Conservation (phyloP, 2,888 invertebrate species). For the Drosophila stalkeri region DNA sequence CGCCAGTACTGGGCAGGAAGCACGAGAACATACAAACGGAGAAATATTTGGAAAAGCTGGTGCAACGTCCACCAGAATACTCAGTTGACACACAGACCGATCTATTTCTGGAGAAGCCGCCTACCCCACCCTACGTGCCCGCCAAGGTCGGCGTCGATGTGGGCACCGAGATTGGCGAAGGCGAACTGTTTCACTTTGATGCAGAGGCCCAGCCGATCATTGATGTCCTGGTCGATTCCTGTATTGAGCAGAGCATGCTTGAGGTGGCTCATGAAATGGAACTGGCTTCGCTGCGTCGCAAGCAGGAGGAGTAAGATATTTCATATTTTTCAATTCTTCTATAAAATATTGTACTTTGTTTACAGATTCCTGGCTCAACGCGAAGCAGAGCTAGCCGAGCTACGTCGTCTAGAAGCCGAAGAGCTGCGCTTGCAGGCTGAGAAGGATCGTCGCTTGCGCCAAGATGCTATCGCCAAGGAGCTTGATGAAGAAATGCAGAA, state of each 20-base stretch:
- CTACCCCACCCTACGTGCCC: conserved; percentile 91
- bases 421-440: conserved; percentile 89
- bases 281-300: conserved; percentile 91
- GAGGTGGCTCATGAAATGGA: conserved; percentile 98
- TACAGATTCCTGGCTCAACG: conserved; percentile 86
- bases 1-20: conserved; percentile 90
- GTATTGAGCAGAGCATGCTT: conserved; percentile 94
- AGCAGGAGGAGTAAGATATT: conserved; percentile 85
- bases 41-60: conserved; percentile 93
- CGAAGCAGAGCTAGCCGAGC: conserved; percentile 93
- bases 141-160: conserved; percentile 92
- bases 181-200: conserved; percentile 97
- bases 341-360: not conserved
- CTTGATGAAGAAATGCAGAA: conserved; percentile 91
- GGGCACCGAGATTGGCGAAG: conserved; percentile 94
- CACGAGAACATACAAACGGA: conserved; percentile 97
- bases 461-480: conserved; percentile 88
- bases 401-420: conserved; percentile 92
- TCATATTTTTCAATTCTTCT: not conserved
- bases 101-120: conserved; percentile 92
- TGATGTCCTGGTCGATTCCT: conserved; percentile 95
- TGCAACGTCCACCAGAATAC: conserved; percentile 90
- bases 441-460: conserved; percentile 90
- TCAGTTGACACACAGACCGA: conserved; percentile 95
- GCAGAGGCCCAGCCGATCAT: conserved; percentile 95